phyloP scores from a whole-genome alignment of 1,140 invertebrate genomes.

The Nephila pilipes region DNA sequence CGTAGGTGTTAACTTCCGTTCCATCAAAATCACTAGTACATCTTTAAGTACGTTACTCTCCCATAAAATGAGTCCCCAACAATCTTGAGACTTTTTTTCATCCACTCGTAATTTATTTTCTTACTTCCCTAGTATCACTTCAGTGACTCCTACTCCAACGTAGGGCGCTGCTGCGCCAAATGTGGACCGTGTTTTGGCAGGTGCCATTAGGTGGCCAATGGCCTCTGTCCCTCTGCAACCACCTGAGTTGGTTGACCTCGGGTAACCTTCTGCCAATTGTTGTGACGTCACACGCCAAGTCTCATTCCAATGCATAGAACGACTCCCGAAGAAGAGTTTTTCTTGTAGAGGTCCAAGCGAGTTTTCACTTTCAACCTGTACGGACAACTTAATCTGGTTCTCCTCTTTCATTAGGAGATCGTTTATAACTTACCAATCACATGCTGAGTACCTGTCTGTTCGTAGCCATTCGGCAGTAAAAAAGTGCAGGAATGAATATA shows the following conservation, averaged over 20 bases:
- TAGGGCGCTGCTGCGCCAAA: conserved; percentile 52
- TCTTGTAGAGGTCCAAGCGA: not conserved
- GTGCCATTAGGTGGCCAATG: conserved; percentile 75
- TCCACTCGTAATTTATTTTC: conserved; percentile 11
- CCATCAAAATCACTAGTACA: not conserved
- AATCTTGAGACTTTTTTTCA: not conserved
- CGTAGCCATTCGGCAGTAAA: not conserved
- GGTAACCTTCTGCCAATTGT: conserved; percentile 70
- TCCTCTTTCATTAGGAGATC: not conserved
- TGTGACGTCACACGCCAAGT: conserved; percentile 72
- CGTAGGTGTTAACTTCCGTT: conserved; percentile 12
- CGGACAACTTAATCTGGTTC: conserved; percentile 8
- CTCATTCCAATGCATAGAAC: conserved; percentile 55
- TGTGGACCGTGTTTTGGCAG: conserved; percentile 62
- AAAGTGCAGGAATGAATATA: not conserved
- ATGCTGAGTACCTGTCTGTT: not conserved
- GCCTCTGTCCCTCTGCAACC: conserved; percentile 59
- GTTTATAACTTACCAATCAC: not conserved
- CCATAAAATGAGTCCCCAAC: conserved; percentile 5
- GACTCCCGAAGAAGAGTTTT: not conserved
- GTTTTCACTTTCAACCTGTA: conserved; percentile 22
- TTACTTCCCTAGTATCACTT: not conserved
- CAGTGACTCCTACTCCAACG: not conserved
- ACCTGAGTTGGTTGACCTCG: conserved; percentile 76
- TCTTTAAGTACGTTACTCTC: conserved; percentile 27